A percentile compares a stretch with the other conserved stretches of the same genome.
These are phyloP conservation scores for Rhabdornis inornatus DNA, from an alignment of 2,113 vertebrate genomes.

Conservation along the genomic window DNA sequence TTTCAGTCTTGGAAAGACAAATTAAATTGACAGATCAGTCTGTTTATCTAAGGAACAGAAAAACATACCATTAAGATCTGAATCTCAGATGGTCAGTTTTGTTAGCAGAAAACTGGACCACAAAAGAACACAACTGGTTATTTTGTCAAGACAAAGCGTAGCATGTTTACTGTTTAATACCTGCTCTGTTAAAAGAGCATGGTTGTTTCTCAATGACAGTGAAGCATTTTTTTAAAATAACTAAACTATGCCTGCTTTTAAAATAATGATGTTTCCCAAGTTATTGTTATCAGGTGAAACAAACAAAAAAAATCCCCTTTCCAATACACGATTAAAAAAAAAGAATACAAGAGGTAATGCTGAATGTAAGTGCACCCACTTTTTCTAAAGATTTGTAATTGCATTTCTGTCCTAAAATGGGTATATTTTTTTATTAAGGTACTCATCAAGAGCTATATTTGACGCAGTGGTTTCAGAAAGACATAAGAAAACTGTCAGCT, in stretches of 20 bases:
- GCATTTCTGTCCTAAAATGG: not conserved
- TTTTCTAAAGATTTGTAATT: not conserved
- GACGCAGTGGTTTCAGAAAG: not conserved
- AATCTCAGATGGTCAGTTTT: not conserved
- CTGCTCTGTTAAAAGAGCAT: not conserved
- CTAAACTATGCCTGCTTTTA: not conserved
- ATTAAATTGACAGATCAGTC: not conserved
- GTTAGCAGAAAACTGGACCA: not conserved
- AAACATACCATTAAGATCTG: not conserved
- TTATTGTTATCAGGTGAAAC: not conserved
- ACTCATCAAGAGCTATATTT: not conserved
- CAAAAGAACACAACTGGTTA: not conserved
- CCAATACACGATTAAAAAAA: not conserved
- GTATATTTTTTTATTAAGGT: not conserved
- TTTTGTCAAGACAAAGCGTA: not conserved
- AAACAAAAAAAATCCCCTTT: not conserved
- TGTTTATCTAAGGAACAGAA: not conserved
- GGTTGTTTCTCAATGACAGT: not conserved
- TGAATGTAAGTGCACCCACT: rapidly evolving
- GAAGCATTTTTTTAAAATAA: not conserved
- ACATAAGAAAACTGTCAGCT: not conserved
- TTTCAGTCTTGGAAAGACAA: not conserved
- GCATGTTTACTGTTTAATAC: not conserved
- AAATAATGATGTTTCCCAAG: not conserved
- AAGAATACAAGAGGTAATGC: not conserved